phyloP scores from a whole-genome alignment of 2,888 invertebrate species.

The Nomada fucata region DNA sequence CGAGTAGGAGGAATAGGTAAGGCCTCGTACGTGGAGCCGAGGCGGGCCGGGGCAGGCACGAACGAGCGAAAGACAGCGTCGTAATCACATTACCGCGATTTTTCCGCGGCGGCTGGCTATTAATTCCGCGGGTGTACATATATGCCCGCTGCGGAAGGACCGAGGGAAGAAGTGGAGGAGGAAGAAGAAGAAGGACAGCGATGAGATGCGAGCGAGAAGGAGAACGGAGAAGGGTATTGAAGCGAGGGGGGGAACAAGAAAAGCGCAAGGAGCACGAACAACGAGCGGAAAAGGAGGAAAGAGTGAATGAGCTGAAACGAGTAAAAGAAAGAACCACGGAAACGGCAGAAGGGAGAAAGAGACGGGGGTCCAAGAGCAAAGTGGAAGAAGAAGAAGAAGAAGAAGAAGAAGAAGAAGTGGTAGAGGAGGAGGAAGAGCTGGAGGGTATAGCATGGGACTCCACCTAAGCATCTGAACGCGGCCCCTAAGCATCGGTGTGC shows the following conservation, averaged over 20 bases:
- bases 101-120: conserved; percentile 81
- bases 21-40: conserved; percentile 70
- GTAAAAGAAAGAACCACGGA: conserved; percentile 36
- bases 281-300: conserved; percentile 15
- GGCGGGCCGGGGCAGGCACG: conserved; percentile 74
- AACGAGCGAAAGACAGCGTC: conserved; percentile 80
- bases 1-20: conserved; percentile 65
- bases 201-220: conserved; percentile 18
- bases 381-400: conserved; percentile 21
- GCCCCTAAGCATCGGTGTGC: conserved; percentile 80
- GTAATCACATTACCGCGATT: conserved; percentile 82
- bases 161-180: conserved; percentile 15
- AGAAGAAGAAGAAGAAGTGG: conserved; percentile 2
- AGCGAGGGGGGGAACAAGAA: conserved; percentile 3
- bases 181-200: conserved; percentile 20
- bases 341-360: conserved; percentile 22
- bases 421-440: conserved; percentile 53
- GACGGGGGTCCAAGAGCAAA: neutral
- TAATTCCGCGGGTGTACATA: conserved; percentile 81
- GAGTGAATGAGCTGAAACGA: conserved; percentile 16
- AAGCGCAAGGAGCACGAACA: conserved; percentile 15
- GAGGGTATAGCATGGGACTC: conserved; percentile 73
- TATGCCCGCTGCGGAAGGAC: conserved; percentile 63
- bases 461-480: conserved; percentile 79
- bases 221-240: conserved; percentile 23